These are phyloP conservation scores for Drosophila affinis DNA, from an alignment of 2,888 invertebrate genomes.

Conservation along the genomic window DNA sequence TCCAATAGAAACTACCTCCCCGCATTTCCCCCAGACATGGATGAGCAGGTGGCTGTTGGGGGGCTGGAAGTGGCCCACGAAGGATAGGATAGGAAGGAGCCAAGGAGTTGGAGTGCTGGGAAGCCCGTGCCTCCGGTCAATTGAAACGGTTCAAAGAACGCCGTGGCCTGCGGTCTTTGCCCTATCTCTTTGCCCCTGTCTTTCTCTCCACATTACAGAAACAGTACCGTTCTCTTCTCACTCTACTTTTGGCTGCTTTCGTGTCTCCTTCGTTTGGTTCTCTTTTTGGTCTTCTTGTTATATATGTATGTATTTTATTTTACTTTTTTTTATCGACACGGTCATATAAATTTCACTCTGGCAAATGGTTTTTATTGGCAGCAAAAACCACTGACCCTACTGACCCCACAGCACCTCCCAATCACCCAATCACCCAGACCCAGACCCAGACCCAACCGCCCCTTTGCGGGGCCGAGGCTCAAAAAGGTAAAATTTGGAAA, in stretches of 20 bases:
- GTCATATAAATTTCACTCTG: constrained; percentile 76
- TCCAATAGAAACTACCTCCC: not conserved
- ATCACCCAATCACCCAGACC: not conserved
- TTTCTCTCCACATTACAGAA: not conserved
- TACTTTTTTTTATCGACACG: constrained; percentile 59
- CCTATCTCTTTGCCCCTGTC: not conserved
- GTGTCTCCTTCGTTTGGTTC: constrained; percentile 3
- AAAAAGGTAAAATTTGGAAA: constrained; percentile 78
- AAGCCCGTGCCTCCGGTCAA: constrained; percentile 58
- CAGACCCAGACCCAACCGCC: not conserved
- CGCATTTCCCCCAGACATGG: constrained; percentile 3
- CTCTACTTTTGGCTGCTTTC: constrained; percentile 13
- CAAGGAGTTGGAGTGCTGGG: not conserved
- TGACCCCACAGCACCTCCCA: not conserved
- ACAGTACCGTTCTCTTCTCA: not conserved
- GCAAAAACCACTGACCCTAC: constrained; percentile 35
- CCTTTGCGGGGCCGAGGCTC: constrained; percentile 40
- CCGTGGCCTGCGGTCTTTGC: constrained; percentile 52
- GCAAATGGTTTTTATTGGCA: constrained; percentile 78
- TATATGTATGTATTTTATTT: not conserved
- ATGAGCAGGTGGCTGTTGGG: constrained; percentile 2
- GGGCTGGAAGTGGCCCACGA: too few species aligned
- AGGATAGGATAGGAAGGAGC: too few species aligned
- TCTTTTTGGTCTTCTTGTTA: not conserved
- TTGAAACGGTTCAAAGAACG: constrained; percentile 75